A percentile compares a stretch with the other conserved stretches of the same genome.
phyloP scores from a whole-genome alignment of 2,113 vertebrate genomes.

The Lagopus muta region DNA sequence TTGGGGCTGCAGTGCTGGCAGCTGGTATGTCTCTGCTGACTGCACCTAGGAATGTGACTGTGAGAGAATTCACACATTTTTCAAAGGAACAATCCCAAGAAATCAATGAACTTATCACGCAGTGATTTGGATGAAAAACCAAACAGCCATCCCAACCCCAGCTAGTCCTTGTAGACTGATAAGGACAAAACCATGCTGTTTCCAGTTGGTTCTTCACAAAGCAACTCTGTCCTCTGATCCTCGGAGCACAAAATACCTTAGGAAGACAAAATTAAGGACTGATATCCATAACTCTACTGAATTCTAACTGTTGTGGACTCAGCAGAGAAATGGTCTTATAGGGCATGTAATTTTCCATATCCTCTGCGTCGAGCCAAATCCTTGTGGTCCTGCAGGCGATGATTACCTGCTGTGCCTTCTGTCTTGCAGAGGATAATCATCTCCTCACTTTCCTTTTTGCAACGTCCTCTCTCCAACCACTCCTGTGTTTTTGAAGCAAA shows the following conservation, averaged over 20 bases:
- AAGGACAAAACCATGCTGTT: not conserved
- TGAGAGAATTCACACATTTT: not conserved
- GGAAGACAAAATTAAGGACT: not conserved
- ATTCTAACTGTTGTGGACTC: not conserved
- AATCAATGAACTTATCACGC: not conserved
- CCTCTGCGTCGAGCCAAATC: not conserved
- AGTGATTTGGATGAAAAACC: not conserved
- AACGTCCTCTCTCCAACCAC: not conserved
- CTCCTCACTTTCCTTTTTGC: not conserved
- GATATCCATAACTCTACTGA: not conserved
- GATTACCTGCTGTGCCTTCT: not conserved
- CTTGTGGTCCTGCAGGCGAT: not conserved
- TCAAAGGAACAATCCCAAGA: not conserved
- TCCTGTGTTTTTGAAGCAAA: not conserved
- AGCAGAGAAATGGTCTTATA: not conserved
- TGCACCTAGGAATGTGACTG: not conserved
- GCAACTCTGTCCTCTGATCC: not conserved
- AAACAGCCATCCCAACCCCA: not conserved
- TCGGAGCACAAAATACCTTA: conserved; percentile 4
- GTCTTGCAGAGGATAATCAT: conserved; percentile 4
- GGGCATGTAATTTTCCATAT: not conserved
- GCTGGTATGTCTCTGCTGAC: not conserved
- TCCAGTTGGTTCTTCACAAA: not conserved
- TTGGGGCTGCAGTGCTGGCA: not conserved
- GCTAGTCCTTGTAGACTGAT: not conserved